A percentile compares a stretch with the other conserved stretches of the same genome.
Conservation (phyloP, 2,888 invertebrate species). For the Aphodius sticticus region DNA sequence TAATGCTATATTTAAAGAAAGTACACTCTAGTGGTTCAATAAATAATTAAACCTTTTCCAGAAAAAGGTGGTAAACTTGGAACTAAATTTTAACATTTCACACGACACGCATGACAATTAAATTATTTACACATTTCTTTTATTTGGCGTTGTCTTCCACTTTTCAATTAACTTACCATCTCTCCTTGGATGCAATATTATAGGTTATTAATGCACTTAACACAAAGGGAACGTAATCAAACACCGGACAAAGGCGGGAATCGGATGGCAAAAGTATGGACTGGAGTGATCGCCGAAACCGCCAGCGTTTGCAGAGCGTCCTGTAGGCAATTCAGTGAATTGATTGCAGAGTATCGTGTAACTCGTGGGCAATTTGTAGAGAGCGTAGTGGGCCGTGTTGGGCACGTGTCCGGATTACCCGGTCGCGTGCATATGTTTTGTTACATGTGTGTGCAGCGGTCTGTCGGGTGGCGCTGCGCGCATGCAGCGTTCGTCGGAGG, state of each 20-base stretch:
- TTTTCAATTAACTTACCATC: not conserved
- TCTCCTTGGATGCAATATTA: not conserved
- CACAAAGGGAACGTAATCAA: not conserved
- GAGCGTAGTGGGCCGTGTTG: slow-evolving; percentile 41
- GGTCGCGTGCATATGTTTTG: slow-evolving; percentile 52
- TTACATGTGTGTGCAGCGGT: slow-evolving; percentile 44
- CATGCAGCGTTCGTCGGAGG: slow-evolving; percentile 27
- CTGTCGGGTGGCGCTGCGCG: slow-evolving; percentile 33
- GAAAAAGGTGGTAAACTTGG: too few relatives aligned
- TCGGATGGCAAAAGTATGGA: not conserved
- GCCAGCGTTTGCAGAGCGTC: slow-evolving; percentile 15
- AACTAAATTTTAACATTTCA: too few relatives aligned
- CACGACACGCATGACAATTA: too few relatives aligned
- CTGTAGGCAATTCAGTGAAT: slow-evolving; percentile 46
- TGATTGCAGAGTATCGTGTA: slow-evolving; percentile 47
- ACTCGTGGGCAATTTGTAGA: slow-evolving; percentile 48
- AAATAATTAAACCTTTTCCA: too few relatives aligned
- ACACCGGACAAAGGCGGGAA: not conserved
- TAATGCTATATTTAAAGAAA: too few relatives aligned
- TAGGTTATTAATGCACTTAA: not conserved
- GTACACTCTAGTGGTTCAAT: too few relatives aligned
- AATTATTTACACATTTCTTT: too few relatives aligned
- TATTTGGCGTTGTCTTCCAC: too few relatives aligned
- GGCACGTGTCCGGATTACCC: slow-evolving; percentile 50
- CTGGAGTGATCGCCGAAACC: not conserved